Percentiles rank a stretch among this genome's conserved stretches.
phyloP scores from a whole-genome alignment of 2,113 vertebrate species.

The Corythaeola cristata region DNA sequence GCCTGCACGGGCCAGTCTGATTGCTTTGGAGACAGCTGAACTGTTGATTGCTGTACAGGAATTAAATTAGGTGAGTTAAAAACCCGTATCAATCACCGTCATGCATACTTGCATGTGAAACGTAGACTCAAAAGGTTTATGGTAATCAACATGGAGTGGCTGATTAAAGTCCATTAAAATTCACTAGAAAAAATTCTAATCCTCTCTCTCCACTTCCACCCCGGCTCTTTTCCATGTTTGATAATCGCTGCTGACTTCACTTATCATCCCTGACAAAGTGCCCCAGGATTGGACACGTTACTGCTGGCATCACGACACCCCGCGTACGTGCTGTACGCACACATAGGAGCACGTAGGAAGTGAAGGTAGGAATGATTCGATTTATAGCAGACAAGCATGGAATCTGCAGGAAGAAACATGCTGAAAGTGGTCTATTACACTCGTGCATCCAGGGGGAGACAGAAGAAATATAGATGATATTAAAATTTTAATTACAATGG shows the following conservation, averaged over 20 bases:
- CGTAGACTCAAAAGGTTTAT: background rate
- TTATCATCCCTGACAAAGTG: background rate
- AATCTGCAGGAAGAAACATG: background rate
- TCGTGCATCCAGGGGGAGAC: background rate
- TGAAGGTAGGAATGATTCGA: background rate
- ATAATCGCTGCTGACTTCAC: constrained; percentile 14
- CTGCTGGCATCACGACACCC: background rate
- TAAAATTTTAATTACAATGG: background rate
- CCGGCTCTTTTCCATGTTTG: background rate
- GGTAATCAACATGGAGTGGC: constrained; percentile 48
- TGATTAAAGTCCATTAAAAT: constrained; percentile 69
- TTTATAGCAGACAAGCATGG: background rate
- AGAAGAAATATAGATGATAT: background rate
- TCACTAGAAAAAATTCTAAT: constrained; percentile 18
- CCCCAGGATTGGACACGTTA: background rate
- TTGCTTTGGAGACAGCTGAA: background rate
- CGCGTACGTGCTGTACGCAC: fast-evolving
- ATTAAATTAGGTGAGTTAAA: constrained; percentile 65
- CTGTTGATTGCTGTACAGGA: constrained; percentile 39
- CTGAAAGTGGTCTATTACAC: background rate
- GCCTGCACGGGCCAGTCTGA: background rate
- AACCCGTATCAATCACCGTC: background rate
- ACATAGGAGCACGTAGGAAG: background rate
- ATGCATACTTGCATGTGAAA: background rate
- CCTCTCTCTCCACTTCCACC: background rate